Evolutionary conservation across 2,888 invertebrate species (phyloP).

Genomic region (Erebia epiphron): DNA sequence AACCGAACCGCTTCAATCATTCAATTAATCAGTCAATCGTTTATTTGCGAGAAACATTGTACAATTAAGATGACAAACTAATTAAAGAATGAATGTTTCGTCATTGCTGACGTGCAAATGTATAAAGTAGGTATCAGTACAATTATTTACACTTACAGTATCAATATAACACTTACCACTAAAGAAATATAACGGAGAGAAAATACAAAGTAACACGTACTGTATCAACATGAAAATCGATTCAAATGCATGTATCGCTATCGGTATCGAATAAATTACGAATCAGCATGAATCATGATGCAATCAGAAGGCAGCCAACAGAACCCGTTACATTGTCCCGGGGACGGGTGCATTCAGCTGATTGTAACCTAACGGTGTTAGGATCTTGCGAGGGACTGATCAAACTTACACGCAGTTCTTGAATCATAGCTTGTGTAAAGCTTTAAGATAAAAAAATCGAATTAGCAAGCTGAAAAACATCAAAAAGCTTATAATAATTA

Average conservation of each 20-base stretch:
- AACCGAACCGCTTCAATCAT: too few species aligned
- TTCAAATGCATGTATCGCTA: neutral
- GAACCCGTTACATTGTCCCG: slow-evolving; percentile 19
- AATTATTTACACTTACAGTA: too few species aligned
- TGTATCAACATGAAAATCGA: neutral
- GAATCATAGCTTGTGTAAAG: neutral
- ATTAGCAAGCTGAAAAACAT: too few species aligned
- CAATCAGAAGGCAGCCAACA: slow-evolving; percentile 2
- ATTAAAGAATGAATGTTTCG: too few species aligned
- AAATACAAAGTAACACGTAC: neutral
- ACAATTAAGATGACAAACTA: too few species aligned
- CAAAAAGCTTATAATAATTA: too few species aligned
- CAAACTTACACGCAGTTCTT: slow-evolving; percentile 2
- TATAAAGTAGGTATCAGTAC: too few species aligned
- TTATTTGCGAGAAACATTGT: too few species aligned
- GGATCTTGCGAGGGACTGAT: slow-evolving; percentile 7
- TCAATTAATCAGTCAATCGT: too few species aligned
- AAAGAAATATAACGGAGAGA: neutral
- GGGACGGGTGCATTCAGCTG: slow-evolving; percentile 14
- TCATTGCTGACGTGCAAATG: too few species aligned
- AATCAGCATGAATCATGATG: slow-evolving; percentile 10
- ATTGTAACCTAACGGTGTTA: slow-evolving; percentile 29
- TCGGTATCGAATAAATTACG: slow-evolving; percentile 4
- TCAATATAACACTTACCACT: neutral
- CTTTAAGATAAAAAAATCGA: too few species aligned